Percentiles rank a stretch among this genome's conserved stretches.
Conservation (phyloP, 2,113 vertebrate genomes). For the Falcunculus frontatus region DNA sequence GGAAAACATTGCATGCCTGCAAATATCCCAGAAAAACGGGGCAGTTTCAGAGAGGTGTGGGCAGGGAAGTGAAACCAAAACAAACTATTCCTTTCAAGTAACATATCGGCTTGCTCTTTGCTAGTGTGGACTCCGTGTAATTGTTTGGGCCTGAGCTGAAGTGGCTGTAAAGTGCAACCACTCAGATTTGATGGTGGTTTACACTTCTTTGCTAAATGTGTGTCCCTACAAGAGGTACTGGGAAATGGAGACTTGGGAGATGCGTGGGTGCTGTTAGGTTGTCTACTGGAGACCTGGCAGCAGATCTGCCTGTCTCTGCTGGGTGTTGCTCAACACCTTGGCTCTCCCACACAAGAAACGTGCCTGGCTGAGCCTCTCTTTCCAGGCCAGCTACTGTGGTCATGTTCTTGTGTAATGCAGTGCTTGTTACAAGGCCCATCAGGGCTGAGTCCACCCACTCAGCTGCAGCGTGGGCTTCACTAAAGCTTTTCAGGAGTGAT, state of each 20-base stretch:
- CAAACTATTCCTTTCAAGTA: background rate
- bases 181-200: constrained; percentile 12
- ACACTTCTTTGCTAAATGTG: background rate
- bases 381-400: background rate
- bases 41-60: background rate
- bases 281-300: background rate
- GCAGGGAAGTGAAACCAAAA: constrained; percentile 2
- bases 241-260: background rate
- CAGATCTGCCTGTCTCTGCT: background rate
- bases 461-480: background rate
- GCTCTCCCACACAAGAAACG: background rate
- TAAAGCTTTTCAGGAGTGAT: background rate
- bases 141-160: constrained; percentile 37
- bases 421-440: background rate
- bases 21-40: background rate
- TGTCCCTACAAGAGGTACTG: background rate
- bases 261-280: background rate
- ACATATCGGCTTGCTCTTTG: background rate
- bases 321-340: background rate
- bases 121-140: background rate
- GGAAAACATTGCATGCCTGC: background rate
- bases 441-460: background rate
- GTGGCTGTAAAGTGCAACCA: constrained; percentile 26
- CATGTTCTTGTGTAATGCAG: background rate
- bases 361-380: background rate